phyloP scores from a whole-genome alignment of 2,797 vertebrate genomes.

The Prionace glauca region DNA sequence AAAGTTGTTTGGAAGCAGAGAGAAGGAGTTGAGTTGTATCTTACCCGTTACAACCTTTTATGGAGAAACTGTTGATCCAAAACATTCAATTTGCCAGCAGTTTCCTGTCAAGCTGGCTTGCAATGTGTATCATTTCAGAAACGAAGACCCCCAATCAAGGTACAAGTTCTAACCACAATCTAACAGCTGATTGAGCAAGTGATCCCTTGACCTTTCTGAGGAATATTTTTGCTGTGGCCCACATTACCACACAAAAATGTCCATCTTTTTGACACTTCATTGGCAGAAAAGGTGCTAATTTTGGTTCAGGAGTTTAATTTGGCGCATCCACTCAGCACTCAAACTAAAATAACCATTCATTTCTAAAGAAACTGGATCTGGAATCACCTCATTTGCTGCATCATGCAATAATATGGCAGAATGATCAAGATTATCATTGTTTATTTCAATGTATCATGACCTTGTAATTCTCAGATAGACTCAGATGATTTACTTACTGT shows the following conservation, averaged over 20 bases:
- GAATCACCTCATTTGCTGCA: neutral
- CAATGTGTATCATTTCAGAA: neutral
- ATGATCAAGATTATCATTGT: neutral
- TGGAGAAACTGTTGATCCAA: neutral
- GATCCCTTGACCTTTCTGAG: neutral
- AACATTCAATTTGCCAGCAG: neutral
- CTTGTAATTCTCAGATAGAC: neutral
- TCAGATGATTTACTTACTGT: neutral
- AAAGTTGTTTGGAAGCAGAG: neutral
- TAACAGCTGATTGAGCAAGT: neutral
- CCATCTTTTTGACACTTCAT: neutral
- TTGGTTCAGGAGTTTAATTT: neutral
- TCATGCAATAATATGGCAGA: neutral
- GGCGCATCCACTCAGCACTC: neutral
- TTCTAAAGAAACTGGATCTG: neutral
- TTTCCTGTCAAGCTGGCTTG: neutral
- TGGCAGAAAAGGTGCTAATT: neutral
- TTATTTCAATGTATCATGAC: neutral
- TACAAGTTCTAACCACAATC: neutral
- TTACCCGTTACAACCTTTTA: neutral
- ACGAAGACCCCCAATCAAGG: neutral
- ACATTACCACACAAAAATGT: neutral
- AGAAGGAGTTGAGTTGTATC: neutral
- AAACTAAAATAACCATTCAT: neutral
- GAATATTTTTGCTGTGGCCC: neutral